These are phyloP conservation scores for Naja naja DNA, from an alignment of 2,113 vertebrate species.

Conservation along the genomic window DNA sequence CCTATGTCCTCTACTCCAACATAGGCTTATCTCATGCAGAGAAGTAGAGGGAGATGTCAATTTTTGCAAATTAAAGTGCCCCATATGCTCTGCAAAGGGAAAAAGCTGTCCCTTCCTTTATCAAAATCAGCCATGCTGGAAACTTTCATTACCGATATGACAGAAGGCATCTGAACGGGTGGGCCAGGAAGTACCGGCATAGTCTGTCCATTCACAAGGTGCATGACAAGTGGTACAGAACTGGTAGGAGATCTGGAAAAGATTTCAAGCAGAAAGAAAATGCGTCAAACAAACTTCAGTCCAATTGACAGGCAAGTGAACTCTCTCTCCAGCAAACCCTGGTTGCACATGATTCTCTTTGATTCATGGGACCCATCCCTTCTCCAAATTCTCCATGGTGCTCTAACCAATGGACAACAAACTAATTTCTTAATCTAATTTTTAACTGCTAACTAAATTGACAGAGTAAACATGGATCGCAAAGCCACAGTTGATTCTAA, in stretches of 20 bases:
- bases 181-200: conserved; percentile 90
- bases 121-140: not conserved
- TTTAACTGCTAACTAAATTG: not conserved
- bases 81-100: conserved; percentile 25
- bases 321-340: not conserved
- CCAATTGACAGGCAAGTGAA: not conserved
- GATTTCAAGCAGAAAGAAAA: conserved; percentile 21
- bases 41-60: conserved; percentile 8
- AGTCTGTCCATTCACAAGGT: conserved; percentile 90
- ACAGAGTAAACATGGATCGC: not conserved
- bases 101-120: not conserved
- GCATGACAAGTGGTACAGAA: conserved; percentile 92
- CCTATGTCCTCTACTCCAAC: conserved; percentile 1
- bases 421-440: not conserved
- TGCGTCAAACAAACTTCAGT: not conserved
- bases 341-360: not conserved
- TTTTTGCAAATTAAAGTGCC: conserved; percentile 28
- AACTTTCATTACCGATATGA: conserved; percentile 87
- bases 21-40: conserved; percentile 10
- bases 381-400: not conserved
- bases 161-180: conserved; percentile 90
- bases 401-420: not conserved
- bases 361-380: not conserved
- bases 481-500: not conserved
- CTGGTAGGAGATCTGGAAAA: conserved; percentile 84